Percentiles rank a stretch among this genome's conserved stretches.
Conservation (phyloP, 2,888 invertebrate species). For the Myopa tessellatipennis region DNA sequence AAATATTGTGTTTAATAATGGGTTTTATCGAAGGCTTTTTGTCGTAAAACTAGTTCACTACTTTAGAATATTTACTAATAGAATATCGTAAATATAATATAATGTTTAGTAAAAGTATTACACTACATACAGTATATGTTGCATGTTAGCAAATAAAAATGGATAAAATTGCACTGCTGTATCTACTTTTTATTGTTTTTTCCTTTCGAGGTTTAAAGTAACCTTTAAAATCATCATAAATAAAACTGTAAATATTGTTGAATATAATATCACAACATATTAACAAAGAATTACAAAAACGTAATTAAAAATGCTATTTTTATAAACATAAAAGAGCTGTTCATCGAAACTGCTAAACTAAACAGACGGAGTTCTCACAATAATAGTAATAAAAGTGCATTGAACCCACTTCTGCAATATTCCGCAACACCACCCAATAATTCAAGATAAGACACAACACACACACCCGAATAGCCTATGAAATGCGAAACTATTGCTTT, state of each 20-base stretch:
- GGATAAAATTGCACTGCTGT: too few species aligned
- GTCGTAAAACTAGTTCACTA: too few species aligned
- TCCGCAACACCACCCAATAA: slow-evolving; percentile 3
- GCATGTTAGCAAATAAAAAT: not conserved
- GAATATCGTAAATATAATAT: too few species aligned
- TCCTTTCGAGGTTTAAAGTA: too few species aligned
- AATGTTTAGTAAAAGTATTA: not conserved
- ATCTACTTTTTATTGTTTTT: too few species aligned
- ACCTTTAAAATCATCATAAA: too few species aligned
- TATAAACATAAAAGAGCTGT: slow-evolving; percentile 12
- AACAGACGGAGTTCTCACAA: not conserved
- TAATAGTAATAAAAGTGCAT: not conserved
- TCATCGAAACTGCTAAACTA: not conserved
- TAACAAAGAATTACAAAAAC: slow-evolving; percentile 15
- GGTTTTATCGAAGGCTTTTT: too few species aligned
- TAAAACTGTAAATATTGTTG: not conserved
- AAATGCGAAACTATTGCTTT: not conserved
- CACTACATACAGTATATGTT: not conserved
- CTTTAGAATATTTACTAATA: too few species aligned
- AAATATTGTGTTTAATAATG: too few species aligned
- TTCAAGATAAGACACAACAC: not conserved
- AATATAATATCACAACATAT: slow-evolving; percentile 6
- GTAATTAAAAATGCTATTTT: slow-evolving; percentile 14
- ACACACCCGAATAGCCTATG: not conserved
- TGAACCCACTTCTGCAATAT: slow-evolving; percentile 3